Conservation (phyloP, 2,888 invertebrate species). For the Lithophane socia region DNA sequence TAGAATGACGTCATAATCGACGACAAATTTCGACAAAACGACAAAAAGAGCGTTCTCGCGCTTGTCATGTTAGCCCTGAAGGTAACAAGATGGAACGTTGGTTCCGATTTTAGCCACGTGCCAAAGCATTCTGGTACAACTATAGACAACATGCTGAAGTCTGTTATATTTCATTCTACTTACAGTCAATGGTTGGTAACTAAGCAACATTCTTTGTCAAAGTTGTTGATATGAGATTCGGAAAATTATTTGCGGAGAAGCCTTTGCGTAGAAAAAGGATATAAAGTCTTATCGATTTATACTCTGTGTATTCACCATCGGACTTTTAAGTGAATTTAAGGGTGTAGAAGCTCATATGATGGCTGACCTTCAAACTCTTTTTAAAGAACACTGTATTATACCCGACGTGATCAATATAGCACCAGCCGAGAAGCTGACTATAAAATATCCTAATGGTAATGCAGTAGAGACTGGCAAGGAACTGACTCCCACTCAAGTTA, state of each 20-base stretch:
- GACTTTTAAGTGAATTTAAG: conserved; percentile 9
- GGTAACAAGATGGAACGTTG: no score
- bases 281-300: not conserved
- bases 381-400: conserved; percentile 90
- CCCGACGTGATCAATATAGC: conserved; percentile 92
- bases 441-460: conserved; percentile 88
- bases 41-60: no score
- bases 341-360: conserved; percentile 62
- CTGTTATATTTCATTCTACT: not conserved
- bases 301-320: conserved; percentile 2
- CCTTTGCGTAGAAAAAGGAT: not conserved
- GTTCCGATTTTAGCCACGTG: no score
- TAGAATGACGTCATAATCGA: no score
- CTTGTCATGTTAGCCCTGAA: no score
- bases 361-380: conserved; percentile 78
- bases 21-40: no score
- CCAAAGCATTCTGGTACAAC: no score
- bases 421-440: conserved; percentile 88
- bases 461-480: conserved; percentile 91
- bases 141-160: not conserved
- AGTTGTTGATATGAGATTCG: conserved; percentile 52
- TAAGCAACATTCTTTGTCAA: conserved; percentile 58
- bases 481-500: conserved; percentile 93
- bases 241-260: conserved; percentile 8
- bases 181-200: conserved; percentile 40